These are phyloP conservation scores for Isichthys henryi DNA, from an alignment of 2,113 vertebrate species.

Conservation along the genomic window DNA sequence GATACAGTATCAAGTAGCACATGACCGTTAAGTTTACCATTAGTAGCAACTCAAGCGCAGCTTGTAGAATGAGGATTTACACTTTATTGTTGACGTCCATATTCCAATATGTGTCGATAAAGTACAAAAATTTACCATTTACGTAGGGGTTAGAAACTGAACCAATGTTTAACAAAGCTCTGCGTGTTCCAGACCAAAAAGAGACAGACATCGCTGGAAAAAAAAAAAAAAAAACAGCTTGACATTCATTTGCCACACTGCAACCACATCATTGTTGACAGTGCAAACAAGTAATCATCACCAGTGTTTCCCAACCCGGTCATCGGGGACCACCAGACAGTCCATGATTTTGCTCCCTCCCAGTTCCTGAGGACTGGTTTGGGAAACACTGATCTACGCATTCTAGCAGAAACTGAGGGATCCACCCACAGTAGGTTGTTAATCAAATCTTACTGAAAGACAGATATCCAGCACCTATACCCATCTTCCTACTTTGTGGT, in stretches of 20 bases:
- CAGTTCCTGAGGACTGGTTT: background rate
- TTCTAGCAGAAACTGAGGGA: background rate
- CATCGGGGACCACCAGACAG: background rate
- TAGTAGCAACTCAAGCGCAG: background rate
- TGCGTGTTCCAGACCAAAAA: background rate
- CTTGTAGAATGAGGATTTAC: background rate
- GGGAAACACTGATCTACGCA: background rate
- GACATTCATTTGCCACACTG: background rate
- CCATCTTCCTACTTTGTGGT: background rate
- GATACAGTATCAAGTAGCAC: background rate
- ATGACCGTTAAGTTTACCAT: background rate
- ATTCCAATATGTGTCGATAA: background rate
- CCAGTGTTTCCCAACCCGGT: background rate
- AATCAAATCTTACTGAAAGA: background rate
- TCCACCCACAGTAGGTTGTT: background rate
- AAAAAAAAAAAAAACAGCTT: background rate
- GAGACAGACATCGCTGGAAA: background rate
- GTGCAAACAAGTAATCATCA: background rate
- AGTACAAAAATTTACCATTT: background rate
- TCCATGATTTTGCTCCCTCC: background rate
- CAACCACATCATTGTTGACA: background rate
- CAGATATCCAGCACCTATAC: background rate
- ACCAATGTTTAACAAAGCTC: background rate
- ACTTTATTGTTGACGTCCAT: background rate
- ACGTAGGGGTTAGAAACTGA: background rate